Conservation (phyloP, 2,113 vertebrate genomes). For the Helogale parvula region DNA sequence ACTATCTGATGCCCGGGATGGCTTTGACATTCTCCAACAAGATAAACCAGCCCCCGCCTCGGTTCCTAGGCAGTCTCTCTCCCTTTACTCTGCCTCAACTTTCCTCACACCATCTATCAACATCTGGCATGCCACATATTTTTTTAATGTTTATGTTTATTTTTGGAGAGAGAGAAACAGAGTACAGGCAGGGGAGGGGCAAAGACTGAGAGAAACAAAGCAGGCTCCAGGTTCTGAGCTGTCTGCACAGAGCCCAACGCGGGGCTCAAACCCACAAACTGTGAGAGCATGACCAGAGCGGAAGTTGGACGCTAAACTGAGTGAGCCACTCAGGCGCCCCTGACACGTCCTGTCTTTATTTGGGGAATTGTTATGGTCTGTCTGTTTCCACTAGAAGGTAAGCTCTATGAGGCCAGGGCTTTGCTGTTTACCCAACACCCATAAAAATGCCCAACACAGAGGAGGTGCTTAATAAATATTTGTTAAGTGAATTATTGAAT, state of each 20-base stretch:
- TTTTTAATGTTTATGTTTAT: no score
- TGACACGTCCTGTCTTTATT: not conserved
- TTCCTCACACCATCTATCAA: not conserved
- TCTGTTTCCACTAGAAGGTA: not conserved
- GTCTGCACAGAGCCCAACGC: no score
- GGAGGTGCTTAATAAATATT: not conserved
- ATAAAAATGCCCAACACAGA: not conserved
- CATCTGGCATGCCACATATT: rapidly evolving
- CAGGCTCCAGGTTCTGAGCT: no score
- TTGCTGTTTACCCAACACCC: not conserved
- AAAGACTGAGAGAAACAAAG: no score
- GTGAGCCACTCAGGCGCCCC: not conserved
- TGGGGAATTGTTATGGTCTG: not conserved
- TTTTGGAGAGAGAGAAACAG: no score
- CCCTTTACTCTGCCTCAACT: not conserved
- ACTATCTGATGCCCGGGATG: not conserved
- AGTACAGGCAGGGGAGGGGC: no score
- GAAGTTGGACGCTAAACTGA: no score
- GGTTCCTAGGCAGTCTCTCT: not conserved
- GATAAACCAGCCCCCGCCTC: not conserved
- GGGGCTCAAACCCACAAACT: no score
- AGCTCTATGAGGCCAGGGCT: not conserved
- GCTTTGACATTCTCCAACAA: not conserved
- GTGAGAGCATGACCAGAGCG: no score
- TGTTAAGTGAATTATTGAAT: not conserved